Evolutionary conservation across 2,797 vertebrate genomes (phyloP).

Genomic region (Mus caroli): DNA sequence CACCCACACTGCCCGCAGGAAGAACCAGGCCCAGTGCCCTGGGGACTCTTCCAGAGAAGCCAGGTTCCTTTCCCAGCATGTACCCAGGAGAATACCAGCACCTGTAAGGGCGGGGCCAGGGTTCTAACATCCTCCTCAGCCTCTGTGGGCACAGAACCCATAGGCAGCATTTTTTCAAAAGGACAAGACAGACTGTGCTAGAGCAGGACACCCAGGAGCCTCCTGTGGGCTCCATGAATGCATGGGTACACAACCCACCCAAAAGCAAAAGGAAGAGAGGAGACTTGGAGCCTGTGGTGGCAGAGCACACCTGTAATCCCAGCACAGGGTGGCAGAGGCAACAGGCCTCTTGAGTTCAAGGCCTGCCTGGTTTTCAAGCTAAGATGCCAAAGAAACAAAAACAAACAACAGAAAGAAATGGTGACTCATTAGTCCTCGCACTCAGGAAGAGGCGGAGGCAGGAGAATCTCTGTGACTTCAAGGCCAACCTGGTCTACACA

Average conservation of each 20-base stretch:
- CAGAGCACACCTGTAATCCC: background rate
- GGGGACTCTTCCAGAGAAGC: background rate
- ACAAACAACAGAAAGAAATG: background rate
- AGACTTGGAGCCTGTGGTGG: background rate
- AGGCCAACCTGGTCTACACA: background rate
- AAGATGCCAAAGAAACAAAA: background rate
- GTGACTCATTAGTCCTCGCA: background rate
- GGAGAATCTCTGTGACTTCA: background rate
- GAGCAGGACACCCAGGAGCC: background rate
- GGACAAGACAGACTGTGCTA: background rate
- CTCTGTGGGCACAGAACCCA: background rate
- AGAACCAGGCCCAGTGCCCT: background rate
- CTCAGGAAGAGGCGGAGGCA: background rate
- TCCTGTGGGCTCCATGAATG: background rate
- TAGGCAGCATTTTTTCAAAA: background rate
- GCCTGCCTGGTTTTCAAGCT: background rate
- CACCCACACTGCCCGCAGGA: rapidly evolving
- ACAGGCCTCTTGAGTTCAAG: background rate
- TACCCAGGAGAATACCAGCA: background rate
- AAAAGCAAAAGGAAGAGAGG: background rate
- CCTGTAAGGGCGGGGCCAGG: background rate
- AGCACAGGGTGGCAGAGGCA: background rate
- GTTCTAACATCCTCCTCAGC: background rate
- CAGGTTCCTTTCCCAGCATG: background rate
- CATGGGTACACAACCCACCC: background rate